Evolutionary conservation across 2,888 invertebrate species (phyloP).

Genomic region (Argyresthia goedartella): DNA sequence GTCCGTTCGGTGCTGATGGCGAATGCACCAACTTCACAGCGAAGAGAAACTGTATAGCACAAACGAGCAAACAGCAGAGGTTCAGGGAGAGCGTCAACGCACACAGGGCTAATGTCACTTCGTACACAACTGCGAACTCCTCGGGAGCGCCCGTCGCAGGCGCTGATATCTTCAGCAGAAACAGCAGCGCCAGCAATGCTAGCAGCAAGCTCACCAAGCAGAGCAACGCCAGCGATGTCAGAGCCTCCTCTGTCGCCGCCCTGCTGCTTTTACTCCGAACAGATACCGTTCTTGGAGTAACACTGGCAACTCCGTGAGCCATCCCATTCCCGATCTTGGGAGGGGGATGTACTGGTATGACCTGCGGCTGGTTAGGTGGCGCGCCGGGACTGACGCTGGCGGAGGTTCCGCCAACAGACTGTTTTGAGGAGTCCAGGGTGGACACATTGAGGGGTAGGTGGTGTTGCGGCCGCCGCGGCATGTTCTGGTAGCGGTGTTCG

Average conservation of each 20-base stretch:
- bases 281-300: constrained; percentile 29
- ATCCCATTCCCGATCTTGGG: constrained; percentile 65
- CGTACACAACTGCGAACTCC: constrained; percentile 90
- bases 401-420: constrained; percentile 71
- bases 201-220: constrained; percentile 88
- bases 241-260: constrained; percentile 75
- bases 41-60: constrained; percentile 94
- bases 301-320: constrained; percentile 63
- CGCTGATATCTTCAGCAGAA: constrained; percentile 87
- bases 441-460: constrained; percentile 77
- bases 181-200: constrained; percentile 86
- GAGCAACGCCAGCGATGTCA: constrained; percentile 86
- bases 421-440: constrained; percentile 76
- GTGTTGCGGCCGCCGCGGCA: constrained; percentile 70
- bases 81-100: constrained; percentile 90
- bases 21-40: constrained; percentile 92
- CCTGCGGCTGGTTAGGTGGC: constrained; percentile 27
- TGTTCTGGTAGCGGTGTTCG: constrained; percentile 68
- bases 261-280: constrained; percentile 42
- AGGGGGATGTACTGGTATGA: constrained; percentile 44
- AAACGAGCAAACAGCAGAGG: constrained; percentile 91
- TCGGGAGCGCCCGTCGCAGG: constrained; percentile 74
- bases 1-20: constrained; percentile 83
- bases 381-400: constrained; percentile 72
- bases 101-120: constrained; percentile 91